A percentile compares a stretch with the other conserved stretches of the same genome.
Conservation (phyloP, 2,888 invertebrate genomes). For the Heteromurus nitidus region DNA sequence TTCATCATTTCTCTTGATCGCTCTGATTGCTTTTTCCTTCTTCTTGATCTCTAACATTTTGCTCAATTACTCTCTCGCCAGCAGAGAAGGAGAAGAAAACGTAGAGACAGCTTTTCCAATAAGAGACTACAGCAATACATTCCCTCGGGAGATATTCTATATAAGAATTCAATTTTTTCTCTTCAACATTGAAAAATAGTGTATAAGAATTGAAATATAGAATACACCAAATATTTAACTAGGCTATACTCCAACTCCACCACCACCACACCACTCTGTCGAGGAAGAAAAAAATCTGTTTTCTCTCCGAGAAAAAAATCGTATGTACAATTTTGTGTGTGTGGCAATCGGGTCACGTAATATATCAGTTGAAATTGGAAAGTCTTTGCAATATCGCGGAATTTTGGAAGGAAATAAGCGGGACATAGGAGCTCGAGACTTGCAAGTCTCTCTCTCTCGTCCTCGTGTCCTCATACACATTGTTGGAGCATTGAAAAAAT, state of each 20-base stretch:
- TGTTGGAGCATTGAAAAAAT: neutral
- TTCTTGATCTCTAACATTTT: slow-evolving; percentile 9
- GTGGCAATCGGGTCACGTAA: slow-evolving; percentile 40
- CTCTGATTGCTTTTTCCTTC: neutral
- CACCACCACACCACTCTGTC: neutral
- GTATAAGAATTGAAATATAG: too few relatives aligned
- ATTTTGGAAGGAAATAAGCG: too few relatives aligned
- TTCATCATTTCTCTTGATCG: neutral
- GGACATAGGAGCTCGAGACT: too few relatives aligned
- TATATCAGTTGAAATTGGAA: slow-evolving; percentile 22
- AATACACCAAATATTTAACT: slow-evolving; percentile 21
- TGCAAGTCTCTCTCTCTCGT: neutral
- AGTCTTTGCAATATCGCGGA: neutral
- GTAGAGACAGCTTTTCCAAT: neutral
- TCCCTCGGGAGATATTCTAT: slow-evolving; percentile 4
- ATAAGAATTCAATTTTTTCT: slow-evolving; percentile 29
- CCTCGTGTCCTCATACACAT: neutral
- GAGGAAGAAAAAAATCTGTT: slow-evolving; percentile 12
- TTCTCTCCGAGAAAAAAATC: too few relatives aligned
- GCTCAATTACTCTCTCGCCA: slow-evolving; percentile 9
- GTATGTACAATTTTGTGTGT: too few relatives aligned
- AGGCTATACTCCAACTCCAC: neutral
- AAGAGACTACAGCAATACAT: neutral
- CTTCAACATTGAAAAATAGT: slow-evolving; percentile 12
- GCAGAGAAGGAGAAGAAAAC: neutral